Conservation (phyloP, 2,113 vertebrate species). For the Vimba vimba region DNA sequence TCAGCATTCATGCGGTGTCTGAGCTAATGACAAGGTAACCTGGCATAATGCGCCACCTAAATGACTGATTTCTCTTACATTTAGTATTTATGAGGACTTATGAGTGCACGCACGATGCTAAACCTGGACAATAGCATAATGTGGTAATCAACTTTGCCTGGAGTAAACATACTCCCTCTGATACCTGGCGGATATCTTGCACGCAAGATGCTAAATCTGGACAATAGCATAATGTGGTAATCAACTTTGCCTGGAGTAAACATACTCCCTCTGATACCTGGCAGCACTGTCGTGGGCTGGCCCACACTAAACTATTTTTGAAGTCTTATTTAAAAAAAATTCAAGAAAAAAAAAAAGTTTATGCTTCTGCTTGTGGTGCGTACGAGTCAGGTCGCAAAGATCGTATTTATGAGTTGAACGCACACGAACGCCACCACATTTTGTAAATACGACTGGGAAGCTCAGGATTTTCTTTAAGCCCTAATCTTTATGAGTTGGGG, state of each 20-base stretch:
- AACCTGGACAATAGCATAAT: constrained; percentile 54
- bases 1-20: constrained; percentile 43
- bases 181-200: constrained; percentile 17
- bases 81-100: constrained; percentile 62
- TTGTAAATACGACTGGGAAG: neutral
- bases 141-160: constrained; percentile 61
- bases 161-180: constrained; percentile 23
- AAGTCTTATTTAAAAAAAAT: no score
- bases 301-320: no score
- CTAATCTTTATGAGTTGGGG: no score
- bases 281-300: no score
- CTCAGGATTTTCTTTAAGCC: no score
- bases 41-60: constrained; percentile 45
- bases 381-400: no score
- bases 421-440: no score
- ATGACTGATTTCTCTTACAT: constrained; percentile 60
- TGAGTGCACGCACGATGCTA: constrained; percentile 59
- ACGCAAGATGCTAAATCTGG: constrained; percentile 58
- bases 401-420: no score
- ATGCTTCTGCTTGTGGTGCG: no score
- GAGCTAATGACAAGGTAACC: constrained; percentile 62
- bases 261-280: constrained; percentile 20
- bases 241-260: constrained; percentile 56
- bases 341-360: no score
- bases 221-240: constrained; percentile 58